Evolutionary conservation across 2,888 invertebrate genomes (phyloP), one percentile per base, ranked within the genome.

Genomic region (Tinea trinotella): DNA sequence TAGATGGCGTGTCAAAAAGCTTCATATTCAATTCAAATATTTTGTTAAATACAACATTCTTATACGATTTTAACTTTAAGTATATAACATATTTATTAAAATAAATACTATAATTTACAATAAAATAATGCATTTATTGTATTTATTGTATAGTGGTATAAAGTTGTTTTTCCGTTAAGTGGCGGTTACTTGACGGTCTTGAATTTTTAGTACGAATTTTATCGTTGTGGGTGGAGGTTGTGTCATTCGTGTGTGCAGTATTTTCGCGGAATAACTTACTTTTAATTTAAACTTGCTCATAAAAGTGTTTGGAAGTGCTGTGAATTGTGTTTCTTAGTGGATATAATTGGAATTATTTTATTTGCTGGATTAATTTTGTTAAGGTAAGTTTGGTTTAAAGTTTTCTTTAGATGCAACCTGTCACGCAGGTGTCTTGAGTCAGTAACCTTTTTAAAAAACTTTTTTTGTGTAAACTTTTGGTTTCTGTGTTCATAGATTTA

Each of bases 381-480:
- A 12, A 55, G 80, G 70, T 70, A 67, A 70, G 69, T 69, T 74
- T 71, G 68, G n/a, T 69, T 70, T 15, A 36, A 55, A 54, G 52
- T 71, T 68, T 22, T 34, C 64, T 67, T 70, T 68, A 68, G 68
- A 73, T 74, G 70, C 79, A 82, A 82, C 82, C 81, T 83, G 83
- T 83, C 81, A 78, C 76, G 76, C 82, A 83, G 83, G 83, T 84
- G 83, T 81, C 80, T 78, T 40, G 22, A 57, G 57, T 57, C 57
- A 57, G 24, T 57, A 53, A 57, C 57, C 57, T 57, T 46, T 2
- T 40, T 13, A 40, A 40, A 46, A 46, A 17, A 15, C 19, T 46
- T 10, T 7, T 5, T 24, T 46, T 46, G 46, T 19, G 15, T 46
- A 6, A 46, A 46, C n/a, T 19, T 6, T 46, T 10, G 15, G 46